These are phyloP conservation scores for Orchesella cincta DNA, from an alignment of 1,140 invertebrate species.

Conservation along the genomic window DNA sequence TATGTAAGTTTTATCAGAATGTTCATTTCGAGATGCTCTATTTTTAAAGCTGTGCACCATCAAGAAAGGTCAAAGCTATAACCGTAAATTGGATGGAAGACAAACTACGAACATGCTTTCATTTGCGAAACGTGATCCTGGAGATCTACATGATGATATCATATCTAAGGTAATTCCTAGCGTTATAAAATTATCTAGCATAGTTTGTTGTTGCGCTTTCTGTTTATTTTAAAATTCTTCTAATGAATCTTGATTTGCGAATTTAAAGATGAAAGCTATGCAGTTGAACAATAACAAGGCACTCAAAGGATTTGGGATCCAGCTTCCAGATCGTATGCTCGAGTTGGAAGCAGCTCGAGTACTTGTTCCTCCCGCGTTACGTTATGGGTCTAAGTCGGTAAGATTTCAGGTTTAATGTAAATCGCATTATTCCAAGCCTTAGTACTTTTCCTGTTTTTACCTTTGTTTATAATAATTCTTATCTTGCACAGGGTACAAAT, in stretches of 20 bases:
- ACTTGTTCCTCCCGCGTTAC: neutral
- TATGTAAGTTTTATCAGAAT: neutral
- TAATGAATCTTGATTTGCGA: neutral
- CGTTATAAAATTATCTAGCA: too few species aligned
- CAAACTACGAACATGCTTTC: constrained; percentile 41
- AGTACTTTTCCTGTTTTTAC: too few species aligned
- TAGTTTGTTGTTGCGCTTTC: too few species aligned
- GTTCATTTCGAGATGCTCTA: too few species aligned
- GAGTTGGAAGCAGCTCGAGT: neutral
- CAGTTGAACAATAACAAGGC: neutral
- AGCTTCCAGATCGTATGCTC: neutral
- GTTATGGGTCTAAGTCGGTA: neutral
- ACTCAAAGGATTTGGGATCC: neutral
- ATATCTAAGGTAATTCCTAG: too few species aligned
- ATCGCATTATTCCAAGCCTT: too few species aligned
- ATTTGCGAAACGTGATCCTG: constrained; percentile 29
- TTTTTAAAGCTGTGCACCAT: constrained; percentile 38
- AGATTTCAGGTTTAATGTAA: neutral
- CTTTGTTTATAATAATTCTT: too few species aligned
- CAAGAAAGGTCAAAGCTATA: constrained; percentile 43
- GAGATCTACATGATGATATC: constrained; percentile 25
- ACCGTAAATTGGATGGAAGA: constrained; percentile 40
- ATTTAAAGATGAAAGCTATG: neutral
- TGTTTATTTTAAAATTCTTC: too few species aligned
- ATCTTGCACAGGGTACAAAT: too few species aligned